Conservation (phyloP, 2,113 vertebrate species). For the Beaufortia kweichowensis region DNA sequence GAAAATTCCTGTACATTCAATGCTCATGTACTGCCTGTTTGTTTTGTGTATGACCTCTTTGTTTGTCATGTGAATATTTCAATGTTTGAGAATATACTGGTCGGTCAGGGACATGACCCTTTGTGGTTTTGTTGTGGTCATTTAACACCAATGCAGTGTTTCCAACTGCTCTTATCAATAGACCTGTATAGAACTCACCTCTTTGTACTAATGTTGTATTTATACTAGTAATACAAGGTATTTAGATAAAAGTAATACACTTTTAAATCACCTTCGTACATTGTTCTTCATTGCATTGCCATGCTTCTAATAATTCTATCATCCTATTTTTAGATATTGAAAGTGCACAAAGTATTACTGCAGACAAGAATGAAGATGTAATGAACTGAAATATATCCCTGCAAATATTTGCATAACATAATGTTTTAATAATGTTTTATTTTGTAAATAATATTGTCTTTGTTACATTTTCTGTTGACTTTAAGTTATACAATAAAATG, state of each 20-base stretch:
- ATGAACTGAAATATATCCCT: background rate
- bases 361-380: background rate
- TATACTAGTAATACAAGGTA: background rate
- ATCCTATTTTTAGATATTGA: conserved; percentile 9
- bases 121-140: background rate
- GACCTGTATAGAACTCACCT: background rate
- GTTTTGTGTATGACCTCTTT: background rate
- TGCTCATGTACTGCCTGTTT: background rate
- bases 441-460: background rate
- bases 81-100: conserved; percentile 3
- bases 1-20: background rate
- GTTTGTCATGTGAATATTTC: background rate
- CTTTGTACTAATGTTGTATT: background rate
- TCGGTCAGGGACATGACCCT: background rate
- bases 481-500: background rate
- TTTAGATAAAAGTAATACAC: too few relatives aligned
- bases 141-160: background rate
- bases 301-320: too few relatives aligned
- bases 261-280: too few relatives aligned
- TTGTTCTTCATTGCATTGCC: too few relatives aligned
- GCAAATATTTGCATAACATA: background rate
- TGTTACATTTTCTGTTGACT: background rate
- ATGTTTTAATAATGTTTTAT: too few relatives aligned
- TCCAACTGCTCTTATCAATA: background rate
- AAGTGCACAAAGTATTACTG: background rate